Percentiles rank a stretch among this genome's conserved stretches.
phyloP scores from a whole-genome alignment of 64 coral and sea anemone species.

The Pocillopora verrucosa region DNA sequence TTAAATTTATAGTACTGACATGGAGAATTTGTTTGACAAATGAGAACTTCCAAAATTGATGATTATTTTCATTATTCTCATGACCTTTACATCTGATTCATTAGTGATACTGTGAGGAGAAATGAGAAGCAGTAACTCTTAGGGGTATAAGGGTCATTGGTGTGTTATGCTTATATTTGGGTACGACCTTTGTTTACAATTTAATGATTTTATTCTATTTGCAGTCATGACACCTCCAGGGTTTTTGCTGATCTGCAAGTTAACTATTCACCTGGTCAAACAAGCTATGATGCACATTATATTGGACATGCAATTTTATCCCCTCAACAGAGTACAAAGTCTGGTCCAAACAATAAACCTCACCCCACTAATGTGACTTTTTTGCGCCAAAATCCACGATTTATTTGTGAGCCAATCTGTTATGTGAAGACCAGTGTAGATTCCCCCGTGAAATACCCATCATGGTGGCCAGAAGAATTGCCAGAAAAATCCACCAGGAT shows the following conservation, averaged over 20 bases:
- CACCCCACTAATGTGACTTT: slow-evolving; percentile 91
- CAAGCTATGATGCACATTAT: slow-evolving; percentile 85
- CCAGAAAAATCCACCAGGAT: slow-evolving; percentile 54
- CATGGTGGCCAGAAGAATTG: slow-evolving; percentile 92
- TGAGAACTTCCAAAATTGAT: no score
- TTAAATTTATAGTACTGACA: no score
- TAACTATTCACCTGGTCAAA: slow-evolving; percentile 14
- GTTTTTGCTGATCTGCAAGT: slow-evolving; percentile 75
- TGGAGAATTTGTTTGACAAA: no score
- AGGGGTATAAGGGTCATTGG: no score
- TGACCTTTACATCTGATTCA: no score
- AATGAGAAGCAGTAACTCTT: no score
- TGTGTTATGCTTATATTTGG: no score
- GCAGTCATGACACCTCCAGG: slow-evolving; percentile 67
- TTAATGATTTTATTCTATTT: slow-evolving; percentile 8
- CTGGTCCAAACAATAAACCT: slow-evolving; percentile 85
- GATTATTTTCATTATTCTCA: no score
- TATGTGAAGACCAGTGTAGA: slow-evolving; percentile 71
- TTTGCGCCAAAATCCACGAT: slow-evolving; percentile 83
- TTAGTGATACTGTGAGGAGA: no score
- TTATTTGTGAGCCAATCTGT: slow-evolving; percentile 92
- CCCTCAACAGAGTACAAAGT: slow-evolving; percentile 51
- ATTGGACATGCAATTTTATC: slow-evolving; percentile 70
- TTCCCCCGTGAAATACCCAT: neutral
- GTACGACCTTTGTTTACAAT: no score